Evolutionary conservation across 2,888 invertebrate genomes (phyloP).

Genomic region (Phortica okadai): DNA sequence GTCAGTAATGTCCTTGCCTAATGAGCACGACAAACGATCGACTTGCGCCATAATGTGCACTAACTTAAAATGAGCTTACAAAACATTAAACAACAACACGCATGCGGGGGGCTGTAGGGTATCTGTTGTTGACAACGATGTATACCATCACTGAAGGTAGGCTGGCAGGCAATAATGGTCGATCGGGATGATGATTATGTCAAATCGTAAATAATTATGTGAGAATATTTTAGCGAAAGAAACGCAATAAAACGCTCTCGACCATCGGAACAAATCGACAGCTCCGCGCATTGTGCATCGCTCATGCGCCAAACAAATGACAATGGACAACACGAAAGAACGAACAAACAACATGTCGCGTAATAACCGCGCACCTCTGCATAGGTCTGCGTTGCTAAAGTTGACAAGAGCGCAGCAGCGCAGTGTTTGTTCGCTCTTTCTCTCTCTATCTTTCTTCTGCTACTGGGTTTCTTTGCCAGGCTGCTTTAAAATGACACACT

Average conservation of each 20-base stretch:
- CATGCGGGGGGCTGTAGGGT: background rate
- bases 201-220: conserved; percentile 73
- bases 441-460: background rate
- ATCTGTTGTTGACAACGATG: conserved; percentile 27
- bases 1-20: conserved; percentile 20
- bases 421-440: background rate
- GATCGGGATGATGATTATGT: conserved; percentile 64
- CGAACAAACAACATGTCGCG: conserved; percentile 9
- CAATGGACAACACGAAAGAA: conserved; percentile 12
- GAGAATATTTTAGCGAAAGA: conserved; percentile 66
- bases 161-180: conserved; percentile 45
- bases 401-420: no score
- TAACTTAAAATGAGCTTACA: conserved; percentile 3
- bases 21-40: conserved; percentile 22
- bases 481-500: background rate
- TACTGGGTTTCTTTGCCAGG: background rate
- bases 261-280: background rate
- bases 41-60: conserved; percentile 22
- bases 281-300: background rate
- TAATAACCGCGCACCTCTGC: conserved; percentile 15
- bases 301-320: conserved; percentile 18
- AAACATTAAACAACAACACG: background rate
- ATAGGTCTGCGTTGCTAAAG: background rate
- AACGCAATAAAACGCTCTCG: conserved; percentile 38
- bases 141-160: conserved; percentile 28